Evolutionary conservation across 2,888 invertebrate genomes (phyloP), one percentile per base, ranked within the genome.

Genomic region (Furcula furcula): DNA sequence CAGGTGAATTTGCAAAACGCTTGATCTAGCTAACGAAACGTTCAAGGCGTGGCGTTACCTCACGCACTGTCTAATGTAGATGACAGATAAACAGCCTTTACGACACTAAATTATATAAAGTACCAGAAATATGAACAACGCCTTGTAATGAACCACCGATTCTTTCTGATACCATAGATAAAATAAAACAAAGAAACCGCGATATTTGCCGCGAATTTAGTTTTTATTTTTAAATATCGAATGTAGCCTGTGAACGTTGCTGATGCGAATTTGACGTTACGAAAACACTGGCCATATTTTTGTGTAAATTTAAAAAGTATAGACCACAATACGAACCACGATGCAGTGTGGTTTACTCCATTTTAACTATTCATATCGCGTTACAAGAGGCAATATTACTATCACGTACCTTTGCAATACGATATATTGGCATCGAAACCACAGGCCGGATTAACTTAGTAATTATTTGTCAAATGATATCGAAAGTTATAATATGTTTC

Each of bases 341-440:
- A 37, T 40, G 35, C 23, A 30, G 12, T 41, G 40, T 38, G 41
- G 36, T 55, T 39, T 40, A 38, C 30, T 41, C n/a, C 7, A 26
- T 29, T 51, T 45, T 51, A 38, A 28, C 33, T n/a, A 34, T 49
- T 22, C 31, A 38, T 51, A 55, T 55, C 47, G 40, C 43, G 41
- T 55, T 51, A 38, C 52, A 11, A 31, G 9, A 7, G n/a, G 34
- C 43, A 45, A 40, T 55, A 40, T 43, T 31, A 48, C 23, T 14
- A 30, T 20, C 30, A 38, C 26, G 34, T 21, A 39, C 6, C 22
- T 42, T 27, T 33, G 41, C 40, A 40, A 49, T 37, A 40, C 23
- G 37, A 45, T 46, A 41, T 46, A 48, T 39, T 43, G 51, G 51
- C 28, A 58, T 34, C 38, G 22, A 48, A 53, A 62, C 60, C 60